Evolutionary conservation across 1,140 invertebrate genomes (phyloP).

Genomic region (Drosophila willistoni): DNA sequence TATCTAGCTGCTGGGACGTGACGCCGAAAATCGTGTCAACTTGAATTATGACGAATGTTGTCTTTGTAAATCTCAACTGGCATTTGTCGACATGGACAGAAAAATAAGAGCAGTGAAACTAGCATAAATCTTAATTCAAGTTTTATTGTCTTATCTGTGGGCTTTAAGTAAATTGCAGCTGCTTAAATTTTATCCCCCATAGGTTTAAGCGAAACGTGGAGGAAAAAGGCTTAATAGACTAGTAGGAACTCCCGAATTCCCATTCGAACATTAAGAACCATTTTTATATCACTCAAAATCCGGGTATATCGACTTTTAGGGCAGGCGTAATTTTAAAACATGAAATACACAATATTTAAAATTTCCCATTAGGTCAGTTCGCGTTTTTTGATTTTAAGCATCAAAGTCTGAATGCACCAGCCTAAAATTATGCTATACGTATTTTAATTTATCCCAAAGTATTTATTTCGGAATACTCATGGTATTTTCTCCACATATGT

Average conservation of each 20-base stretch:
- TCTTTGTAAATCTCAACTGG: constrained; percentile 46
- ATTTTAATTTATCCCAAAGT: too few relatives aligned
- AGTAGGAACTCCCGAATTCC: constrained; percentile 32
- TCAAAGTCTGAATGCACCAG: too few relatives aligned
- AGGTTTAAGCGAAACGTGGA: background rate
- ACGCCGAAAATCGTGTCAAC: constrained; percentile 73
- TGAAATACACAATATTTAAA: too few relatives aligned
- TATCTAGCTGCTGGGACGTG: constrained; percentile 71
- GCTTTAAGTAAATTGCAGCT: constrained; percentile 35
- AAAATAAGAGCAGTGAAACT: constrained; percentile 51
- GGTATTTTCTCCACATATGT: too few relatives aligned
- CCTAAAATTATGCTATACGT: too few relatives aligned
- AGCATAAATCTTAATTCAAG: constrained; percentile 58
- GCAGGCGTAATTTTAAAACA: too few relatives aligned
- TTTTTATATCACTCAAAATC: background rate
- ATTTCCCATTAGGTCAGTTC: too few relatives aligned
- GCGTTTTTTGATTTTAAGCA: too few relatives aligned
- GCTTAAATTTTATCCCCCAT: constrained; percentile 22
- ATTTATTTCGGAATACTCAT: too few relatives aligned
- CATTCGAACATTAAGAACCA: constrained; percentile 46
- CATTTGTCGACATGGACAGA: constrained; percentile 29
- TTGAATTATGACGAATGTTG: constrained; percentile 72
- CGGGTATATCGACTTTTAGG: background rate
- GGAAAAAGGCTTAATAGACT: constrained; percentile 29
- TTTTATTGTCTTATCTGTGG: constrained; percentile 63